Base-by-base conservation (phyloP, 2,888 invertebrate species). In the Lutraria lutraria region DNA sequence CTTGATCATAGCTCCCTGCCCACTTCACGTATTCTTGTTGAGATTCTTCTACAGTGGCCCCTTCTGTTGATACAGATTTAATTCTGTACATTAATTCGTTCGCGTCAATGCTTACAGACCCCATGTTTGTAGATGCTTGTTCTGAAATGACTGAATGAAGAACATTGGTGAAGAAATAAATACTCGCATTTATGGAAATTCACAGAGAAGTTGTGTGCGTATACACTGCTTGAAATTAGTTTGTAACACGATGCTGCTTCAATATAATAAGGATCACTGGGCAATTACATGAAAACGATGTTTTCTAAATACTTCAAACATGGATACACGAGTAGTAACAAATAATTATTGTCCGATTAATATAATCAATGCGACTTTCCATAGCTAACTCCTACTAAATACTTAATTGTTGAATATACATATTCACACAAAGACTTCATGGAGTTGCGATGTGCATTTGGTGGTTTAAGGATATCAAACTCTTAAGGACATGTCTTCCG, bases 1-100 rank as follows among this genome's bases (percentile, higher is more conserved):
- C 88, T 53, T 84, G 54, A 53, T 88, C 84, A 84, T 84, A 88
- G 19, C 80, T 84, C 12, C 68, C 88, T 0, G 84, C 81, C 84
- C 84, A 88, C 53, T 88, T 85, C 12, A 81, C 68, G 54, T 88
- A 84, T 31, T 31, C 80, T 21, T 54, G 52, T 25, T 83, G 83
- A 31, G 83, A 83, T 16, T 68, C 68, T 52, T 83, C 25, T 13
- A 83, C 25, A 13, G 83, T 19, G 13, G 63, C 3, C n/a, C 43
- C 43, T 8, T 25, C 63, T 10, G 0, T 68, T 68, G 63, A 12
- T 0, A 68, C 63, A 25, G 63, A 68, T n/a, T 25, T 25, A 25
- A 68, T 68, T 25, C 63, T n/a, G 25, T 68, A 43, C 43, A 43
- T 43, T 4, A 43, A 8, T 43, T 43, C 43, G 43, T 43, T 43